Base-by-base conservation (phyloP, 2,113 vertebrate species). In the Ceyx margarethae region DNA sequence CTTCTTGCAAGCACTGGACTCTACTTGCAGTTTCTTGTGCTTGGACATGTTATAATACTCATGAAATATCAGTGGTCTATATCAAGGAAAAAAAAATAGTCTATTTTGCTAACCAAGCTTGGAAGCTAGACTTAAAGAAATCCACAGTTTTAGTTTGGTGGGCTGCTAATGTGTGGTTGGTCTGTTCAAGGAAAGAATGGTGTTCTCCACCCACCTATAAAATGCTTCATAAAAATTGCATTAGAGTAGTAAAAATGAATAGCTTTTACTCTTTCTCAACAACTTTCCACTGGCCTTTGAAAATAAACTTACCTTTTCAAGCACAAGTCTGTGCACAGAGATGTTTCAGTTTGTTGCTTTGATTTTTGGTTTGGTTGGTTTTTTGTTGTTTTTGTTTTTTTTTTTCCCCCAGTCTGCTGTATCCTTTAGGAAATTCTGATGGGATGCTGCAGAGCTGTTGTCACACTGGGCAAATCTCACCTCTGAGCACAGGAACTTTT, bases 381-480 rank as follows among this genome's bases (percentile, higher is more conserved):
- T 45, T 45, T 45, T 45, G 43, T 45, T 45, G 43, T 45, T 45
- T 7, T 45, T n/a, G n/a, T 45, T 15, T 46, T 46, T 46, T 46
- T 15, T 5, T 10, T 10, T 18, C 9, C 19, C 13, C 26, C 11
- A 17, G 21, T 18, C 35, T 58, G 35, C 45, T 18, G 4, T 42
- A 31, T 79, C 42, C 37, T 42, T 87, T 26, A 76, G 64, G 75
- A 56, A 66, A 53, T 68, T 53, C 67, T 54, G 56, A 50, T 66
- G 37, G 26, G 28, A 57, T 81, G 62, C 57, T 68, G 26, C 22
- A 42, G 46, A 66, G 21, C 54, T 62, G 50, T 65, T 3, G 2
- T 48, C 23, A 7, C 0, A 0, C 23, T 35, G 68, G 22, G 18
- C 1, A 2, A 29, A 40, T 57, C 18, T 46, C 6, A 3, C 21